Evolutionary conservation across 2,797 vertebrate species (phyloP), one percentile per base, ranked within the genome.

Genomic region (Aulostomus chinensis): DNA sequence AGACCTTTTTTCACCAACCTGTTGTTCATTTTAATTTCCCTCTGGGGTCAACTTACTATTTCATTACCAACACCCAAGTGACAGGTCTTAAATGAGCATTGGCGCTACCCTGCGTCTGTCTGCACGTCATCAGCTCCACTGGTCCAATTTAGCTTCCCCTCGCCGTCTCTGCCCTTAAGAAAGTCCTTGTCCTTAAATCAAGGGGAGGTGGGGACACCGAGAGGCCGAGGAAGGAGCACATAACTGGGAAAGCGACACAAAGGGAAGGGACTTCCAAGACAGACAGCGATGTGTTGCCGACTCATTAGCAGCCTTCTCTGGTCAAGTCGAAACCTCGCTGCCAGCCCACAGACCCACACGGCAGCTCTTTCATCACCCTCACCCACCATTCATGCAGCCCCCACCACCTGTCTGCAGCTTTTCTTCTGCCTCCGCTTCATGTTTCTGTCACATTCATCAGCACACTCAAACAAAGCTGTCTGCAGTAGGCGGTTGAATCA

Each of bases 251-350:
- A 24, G 22, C 10, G 13, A 46, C 26, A 24, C n/a, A 16, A 7
- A 16, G 7, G 20, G 7, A 25, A 14, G 8, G 36, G 37, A 26
- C 26, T 37, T 33, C 22, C 4, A 10, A 72, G 40, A 38, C 43
- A 0, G 17, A 14, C 38, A 28, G 41, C 2, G 10, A 42, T 3
- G 21, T 17, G 49, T 68, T 66, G 38, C 40, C 3, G 13, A 18
- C 61, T 81, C 55, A 62, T 85, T 73, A 74, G 50, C 14, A 5
- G 37, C 68, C 54, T 55, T 66, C 53, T 63, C 21, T 24, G 36
- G 46, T 41, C 58, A 30, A 38, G 74, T 67, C 56, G 60, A 53
- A 74, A 26, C 31, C 30, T 22, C 0, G 2, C 20, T 33, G 60
- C 48, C 37, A 20, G 26, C 31, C 2, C 26, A 28, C 10, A 1